A percentile compares a stretch with the other conserved stretches of the same genome.
phyloP scores from a whole-genome alignment of 2,888 invertebrate genomes.

The Oithona nana region DNA sequence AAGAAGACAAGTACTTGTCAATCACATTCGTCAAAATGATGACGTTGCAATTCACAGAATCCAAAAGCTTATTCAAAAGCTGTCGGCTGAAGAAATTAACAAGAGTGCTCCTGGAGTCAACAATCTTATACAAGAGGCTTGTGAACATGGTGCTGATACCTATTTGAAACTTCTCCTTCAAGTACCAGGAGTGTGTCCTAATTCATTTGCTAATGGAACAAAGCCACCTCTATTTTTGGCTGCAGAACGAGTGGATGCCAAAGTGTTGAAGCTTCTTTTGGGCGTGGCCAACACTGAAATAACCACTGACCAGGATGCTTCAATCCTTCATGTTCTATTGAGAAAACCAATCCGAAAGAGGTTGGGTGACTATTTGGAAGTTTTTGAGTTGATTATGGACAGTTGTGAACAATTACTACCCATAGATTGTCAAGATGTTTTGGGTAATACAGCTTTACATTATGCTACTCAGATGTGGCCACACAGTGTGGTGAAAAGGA shows the following conservation, averaged over 20 bases:
- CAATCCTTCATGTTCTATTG: not conserved
- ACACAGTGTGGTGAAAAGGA: not conserved
- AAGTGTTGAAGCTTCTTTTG: not conserved
- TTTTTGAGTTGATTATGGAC: not conserved
- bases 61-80: not conserved
- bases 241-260: not conserved
- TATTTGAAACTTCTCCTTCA: not conserved
- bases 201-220: not conserved
- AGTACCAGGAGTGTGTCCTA: not conserved
- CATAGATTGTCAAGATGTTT: constrained; percentile 40
- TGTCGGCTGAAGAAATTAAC: not conserved
- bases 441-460: constrained; percentile 49
- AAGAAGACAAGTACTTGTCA: too few species aligned
- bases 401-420: constrained; percentile 22
- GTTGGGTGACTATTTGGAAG: not conserved
- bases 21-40: too few species aligned
- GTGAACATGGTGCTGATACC: not conserved
- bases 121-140: not conserved
- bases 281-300: not conserved
- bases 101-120: not conserved
- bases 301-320: not conserved
- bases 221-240: constrained; percentile 1
- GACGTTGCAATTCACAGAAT: not conserved
- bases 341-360: not conserved
- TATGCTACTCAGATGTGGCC: constrained; percentile 20